phyloP scores from a whole-genome alignment of 2,113 vertebrate genomes.

The Felis chaus region DNA sequence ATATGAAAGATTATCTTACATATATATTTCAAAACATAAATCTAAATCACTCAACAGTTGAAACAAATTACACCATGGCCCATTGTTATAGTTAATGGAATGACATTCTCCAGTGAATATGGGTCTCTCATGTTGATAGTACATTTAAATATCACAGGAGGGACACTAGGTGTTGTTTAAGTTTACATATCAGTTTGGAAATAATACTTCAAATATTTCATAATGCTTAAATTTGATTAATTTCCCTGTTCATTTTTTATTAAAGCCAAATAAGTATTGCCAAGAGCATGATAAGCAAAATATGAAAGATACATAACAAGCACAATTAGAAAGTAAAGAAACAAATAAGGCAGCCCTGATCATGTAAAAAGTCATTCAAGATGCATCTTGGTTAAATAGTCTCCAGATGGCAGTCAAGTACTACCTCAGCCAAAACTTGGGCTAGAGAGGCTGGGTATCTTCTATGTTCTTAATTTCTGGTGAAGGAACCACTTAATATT shows the following conservation, averaged over 20 bases:
- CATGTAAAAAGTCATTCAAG: neutral
- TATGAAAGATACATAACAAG: neutral
- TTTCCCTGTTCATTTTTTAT: neutral
- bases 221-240: neutral
- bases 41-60: neutral
- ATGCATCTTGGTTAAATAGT: conserved; percentile 33
- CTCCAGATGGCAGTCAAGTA: conserved; percentile 69
- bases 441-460: neutral
- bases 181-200: neutral
- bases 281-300: neutral
- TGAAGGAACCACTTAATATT: neutral
- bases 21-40: conserved; percentile 12
- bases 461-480: neutral
- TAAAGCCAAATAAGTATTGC: neutral
- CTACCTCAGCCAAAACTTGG: neutral
- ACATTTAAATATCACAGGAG: neutral
- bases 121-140: neutral
- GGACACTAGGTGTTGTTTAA: neutral
- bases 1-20: neutral
- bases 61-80: neutral
- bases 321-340: neutral
- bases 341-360: neutral
- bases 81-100: neutral
- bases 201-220: neutral
- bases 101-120: neutral